Evolutionary conservation across 2,797 vertebrate species (phyloP).

Genomic region (Protosalanx chinensis): DNA sequence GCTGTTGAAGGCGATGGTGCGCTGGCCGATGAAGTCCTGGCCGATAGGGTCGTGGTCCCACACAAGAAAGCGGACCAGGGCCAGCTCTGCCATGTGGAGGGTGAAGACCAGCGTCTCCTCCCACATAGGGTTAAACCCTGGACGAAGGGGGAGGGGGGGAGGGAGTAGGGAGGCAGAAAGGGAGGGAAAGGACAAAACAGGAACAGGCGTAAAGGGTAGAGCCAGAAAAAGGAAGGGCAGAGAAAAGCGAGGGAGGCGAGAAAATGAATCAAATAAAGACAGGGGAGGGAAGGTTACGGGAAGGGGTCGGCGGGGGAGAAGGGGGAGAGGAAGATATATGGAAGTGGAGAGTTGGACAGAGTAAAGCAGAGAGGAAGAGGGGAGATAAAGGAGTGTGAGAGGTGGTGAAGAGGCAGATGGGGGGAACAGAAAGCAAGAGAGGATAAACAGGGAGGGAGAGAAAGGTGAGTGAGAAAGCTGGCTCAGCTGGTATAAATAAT

Average conservation of each 20-base stretch:
- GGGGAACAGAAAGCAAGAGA: constrained; percentile 5
- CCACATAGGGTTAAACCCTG: constrained; percentile 99
- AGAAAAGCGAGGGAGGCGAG: too few species aligned
- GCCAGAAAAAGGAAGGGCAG: too few species aligned
- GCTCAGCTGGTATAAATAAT: constrained; percentile 62
- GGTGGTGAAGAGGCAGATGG: constrained; percentile 2
- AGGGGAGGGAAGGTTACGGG: neutral
- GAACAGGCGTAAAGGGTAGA: neutral
- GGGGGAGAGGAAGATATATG: neutral
- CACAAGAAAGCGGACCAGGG: constrained; percentile 91
- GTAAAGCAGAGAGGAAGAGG: neutral
- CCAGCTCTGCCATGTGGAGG: constrained; percentile 89
- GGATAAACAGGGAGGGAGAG: neutral
- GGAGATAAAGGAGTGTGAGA: constrained; percentile 5
- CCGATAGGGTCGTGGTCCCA: constrained; percentile 99
- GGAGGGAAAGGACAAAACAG: neutral
- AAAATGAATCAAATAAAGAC: too few species aligned
- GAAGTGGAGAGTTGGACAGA: neutral
- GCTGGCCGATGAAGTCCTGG: constrained; percentile 95
- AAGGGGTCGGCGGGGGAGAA: neutral
- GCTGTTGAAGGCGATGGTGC: constrained; percentile 91
- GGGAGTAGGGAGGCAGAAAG: neutral
- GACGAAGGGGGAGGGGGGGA: constrained; percentile 7
- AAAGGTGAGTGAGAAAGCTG: constrained; percentile 20
- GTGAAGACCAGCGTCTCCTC: constrained; percentile 95